phyloP scores from a whole-genome alignment of 2,797 vertebrate genomes.

The Rhinella marina region DNA sequence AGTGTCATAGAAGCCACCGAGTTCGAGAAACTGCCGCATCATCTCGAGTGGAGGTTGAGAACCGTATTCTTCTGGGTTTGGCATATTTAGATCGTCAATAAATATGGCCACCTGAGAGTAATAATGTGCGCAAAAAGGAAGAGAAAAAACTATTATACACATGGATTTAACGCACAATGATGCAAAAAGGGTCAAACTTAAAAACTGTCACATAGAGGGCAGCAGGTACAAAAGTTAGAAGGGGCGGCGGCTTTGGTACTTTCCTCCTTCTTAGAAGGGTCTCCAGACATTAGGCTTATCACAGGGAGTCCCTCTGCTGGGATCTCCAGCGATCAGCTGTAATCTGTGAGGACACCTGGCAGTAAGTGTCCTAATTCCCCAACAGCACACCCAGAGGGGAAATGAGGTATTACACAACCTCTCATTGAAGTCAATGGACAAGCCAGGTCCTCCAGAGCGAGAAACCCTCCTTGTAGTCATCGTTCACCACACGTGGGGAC shows the following conservation, averaged over 20 bases:
- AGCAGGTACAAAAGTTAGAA: no score
- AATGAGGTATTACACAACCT: neutral
- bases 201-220: no score
- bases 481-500: neutral
- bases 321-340: neutral
- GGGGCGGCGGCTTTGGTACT: no score
- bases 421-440: neutral
- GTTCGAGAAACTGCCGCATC: conserved; percentile 71
- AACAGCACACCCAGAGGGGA: neutral
- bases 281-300: neutral
- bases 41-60: conserved; percentile 72
- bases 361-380: neutral
- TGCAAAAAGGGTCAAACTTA: neutral
- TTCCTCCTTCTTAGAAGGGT: neutral
- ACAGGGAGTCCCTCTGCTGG: neutral
- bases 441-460: neutral
- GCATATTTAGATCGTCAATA: conserved; percentile 73
- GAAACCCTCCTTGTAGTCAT: neutral
- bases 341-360: neutral
- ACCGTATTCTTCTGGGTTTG: conserved; percentile 67
- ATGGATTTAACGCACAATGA: neutral
- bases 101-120: conserved; percentile 68
- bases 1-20: conserved; percentile 72
- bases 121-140: neutral
- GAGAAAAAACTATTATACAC: neutral